Base-by-base conservation (phyloP, 2,113 vertebrate species). In the Vicugna pacos region DNA sequence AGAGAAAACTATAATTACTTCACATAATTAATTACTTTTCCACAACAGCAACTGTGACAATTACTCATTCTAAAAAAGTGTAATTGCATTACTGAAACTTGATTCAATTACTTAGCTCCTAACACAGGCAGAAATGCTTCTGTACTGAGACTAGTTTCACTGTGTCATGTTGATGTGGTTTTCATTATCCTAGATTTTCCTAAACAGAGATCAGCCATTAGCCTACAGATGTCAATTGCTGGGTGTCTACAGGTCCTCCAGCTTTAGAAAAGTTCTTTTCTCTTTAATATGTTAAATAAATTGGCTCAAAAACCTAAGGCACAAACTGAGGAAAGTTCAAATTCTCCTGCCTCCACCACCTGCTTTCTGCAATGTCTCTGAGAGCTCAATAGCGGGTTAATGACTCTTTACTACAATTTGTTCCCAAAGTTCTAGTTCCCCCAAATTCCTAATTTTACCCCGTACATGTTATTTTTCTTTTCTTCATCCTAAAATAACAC, bases 21-120 rank as follows among this genome's bases (percentile, higher is more conserved):
- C 50, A 88, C n/a, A 58, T 42, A 97, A 98, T 82, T 1, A 94
- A 96, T 96, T 92, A 97, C 38, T 96, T 97, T 96, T 97, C 93
- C 54, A 93, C 11, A 95, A n/a, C 26, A 97, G 84, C 46, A 94
- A 97, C 92, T 83, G 72, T 93, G 92, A 13, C 19, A 89, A 82
- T 95, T 91, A 96, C 2, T 98, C 89, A 97, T 96, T 77, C 73
- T 95, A 82, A 77, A 96, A 54, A 96, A 93, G 15, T 15, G 30
- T 82, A 89, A 89, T 80, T 79, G 54, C 32, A 91, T 87, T 85
- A 30, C 38, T 91, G 14, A 60, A 96, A 79, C 32, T 19, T 70
- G 20, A 85, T 87, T 46, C 0, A 17, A 24, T 20, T 85, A 77
- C 12, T 52, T 60, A 93, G 20, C 56, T 94, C 1, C n/a, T 26